These are phyloP conservation scores for Oscheius sp. DNA, from an alignment of 2,888 invertebrate species.

Conservation along the genomic window DNA sequence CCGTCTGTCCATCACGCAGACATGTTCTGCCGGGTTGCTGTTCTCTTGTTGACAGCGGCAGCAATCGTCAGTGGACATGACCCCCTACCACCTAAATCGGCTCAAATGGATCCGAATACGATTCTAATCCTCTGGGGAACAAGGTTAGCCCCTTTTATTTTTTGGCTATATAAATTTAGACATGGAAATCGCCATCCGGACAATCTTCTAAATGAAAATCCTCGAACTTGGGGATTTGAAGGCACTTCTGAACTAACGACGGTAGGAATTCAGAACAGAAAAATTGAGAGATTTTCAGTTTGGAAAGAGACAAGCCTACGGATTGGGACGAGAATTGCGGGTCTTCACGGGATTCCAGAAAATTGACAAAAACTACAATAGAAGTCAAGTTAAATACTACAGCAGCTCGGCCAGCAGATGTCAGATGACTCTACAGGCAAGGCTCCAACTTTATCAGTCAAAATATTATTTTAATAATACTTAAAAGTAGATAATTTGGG, in stretches of 20 bases:
- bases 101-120: slow-evolving; percentile 18
- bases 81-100: background rate
- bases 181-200: slow-evolving; percentile 61
- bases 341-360: slow-evolving; percentile 47
- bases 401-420: slow-evolving; percentile 61
- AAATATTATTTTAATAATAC: too few relatives aligned
- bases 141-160: background rate
- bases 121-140: slow-evolving; percentile 27
- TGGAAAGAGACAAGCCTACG: slow-evolving; percentile 60
- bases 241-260: slow-evolving; percentile 52
- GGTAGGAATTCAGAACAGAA: background rate
- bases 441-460: too few relatives aligned
- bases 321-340: slow-evolving; percentile 56
- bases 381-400: slow-evolving; percentile 57
- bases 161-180: slow-evolving; percentile 24
- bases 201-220: slow-evolving; percentile 40
- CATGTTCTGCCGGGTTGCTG: background rate
- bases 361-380: slow-evolving; percentile 45
- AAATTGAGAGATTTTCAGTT: slow-evolving; percentile 38
- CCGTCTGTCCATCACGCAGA: too few relatives aligned
- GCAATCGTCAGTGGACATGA: background rate
- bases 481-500: too few relatives aligned
- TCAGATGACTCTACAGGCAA: slow-evolving; percentile 64
- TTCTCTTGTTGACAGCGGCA: background rate
- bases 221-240: slow-evolving; percentile 51